Base-by-base conservation (phyloP, 2,797 vertebrate species). In the Cheirogaleus major region DNA sequence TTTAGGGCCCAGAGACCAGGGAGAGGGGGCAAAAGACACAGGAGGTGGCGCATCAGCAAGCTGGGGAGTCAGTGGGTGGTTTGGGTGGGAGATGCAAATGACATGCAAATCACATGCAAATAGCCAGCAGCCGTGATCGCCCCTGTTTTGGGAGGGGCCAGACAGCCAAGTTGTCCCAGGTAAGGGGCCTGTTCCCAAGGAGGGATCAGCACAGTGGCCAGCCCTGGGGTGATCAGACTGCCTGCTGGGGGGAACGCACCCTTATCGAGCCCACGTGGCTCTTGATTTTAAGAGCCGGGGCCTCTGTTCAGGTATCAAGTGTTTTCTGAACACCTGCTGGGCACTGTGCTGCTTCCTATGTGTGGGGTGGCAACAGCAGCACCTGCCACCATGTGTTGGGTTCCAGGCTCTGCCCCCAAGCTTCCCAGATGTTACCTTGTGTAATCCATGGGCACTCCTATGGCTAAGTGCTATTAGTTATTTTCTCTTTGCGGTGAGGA, bases 371-470 rank as follows among this genome's bases (percentile, higher is more conserved):
- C 15, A 4, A 41, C 7, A 10, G 11, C 18, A 5, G 27, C 30
- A 43, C 88, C 55, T 5, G 52, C 3, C 5, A 84, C 7, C 0
- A 0, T 0, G 10, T 30, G 4, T 18, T 1, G 80, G 50, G 11
- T 20, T 52, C 61, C 59, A 59, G 43, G 48, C 7, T 18, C 61
- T 15, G 14, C 20, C 38, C 32, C 2, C 17, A 35, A 5, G 11
- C 32, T 27, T 81, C 25, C 41, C 11, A 12, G 4, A 14, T n/a
- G 45, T 43, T 83, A 65, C 9, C 35, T 52, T 23, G 20, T 27
- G 48, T 43, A 63, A 65, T 76, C 72, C 59, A 20, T 7, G 3
- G 10, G 30, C 22, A 30, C 15, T 4, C 32, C 52, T 38, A 6
- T 43, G 52, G 27, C 32, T 45, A 72, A 27, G 22, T 35, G 27